These are phyloP conservation scores for Jacana jacana DNA, from an alignment of 2,113 vertebrate genomes.

Conservation along the genomic window DNA sequence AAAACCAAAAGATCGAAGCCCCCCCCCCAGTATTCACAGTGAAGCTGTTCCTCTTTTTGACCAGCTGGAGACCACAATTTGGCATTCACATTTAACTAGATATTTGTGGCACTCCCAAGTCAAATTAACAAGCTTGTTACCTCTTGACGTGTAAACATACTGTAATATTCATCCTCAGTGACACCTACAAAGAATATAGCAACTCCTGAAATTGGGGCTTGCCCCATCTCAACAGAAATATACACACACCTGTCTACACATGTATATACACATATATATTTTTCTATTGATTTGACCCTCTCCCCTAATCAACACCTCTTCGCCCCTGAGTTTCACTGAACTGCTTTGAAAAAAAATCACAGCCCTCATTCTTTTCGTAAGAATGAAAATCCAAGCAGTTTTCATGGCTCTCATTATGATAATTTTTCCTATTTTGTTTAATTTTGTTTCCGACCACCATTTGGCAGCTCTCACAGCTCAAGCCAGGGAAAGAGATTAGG, in stretches of 20 bases:
- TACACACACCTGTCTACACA: background rate
- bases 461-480: background rate
- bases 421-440: background rate
- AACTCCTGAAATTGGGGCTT: background rate
- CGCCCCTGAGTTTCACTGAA: background rate
- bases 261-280: accelerated
- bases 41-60: background rate
- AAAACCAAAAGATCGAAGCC: background rate
- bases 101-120: background rate
- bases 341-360: background rate
- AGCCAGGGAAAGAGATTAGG: background rate
- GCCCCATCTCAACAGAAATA: background rate
- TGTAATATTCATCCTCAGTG: background rate
- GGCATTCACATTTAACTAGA: background rate
- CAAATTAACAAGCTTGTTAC: background rate
- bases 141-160: background rate
- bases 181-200: background rate
- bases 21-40: background rate
- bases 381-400: background rate
- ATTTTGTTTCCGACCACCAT: background rate
- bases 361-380: background rate
- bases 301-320: background rate
- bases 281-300: background rate
- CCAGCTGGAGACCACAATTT: background rate
- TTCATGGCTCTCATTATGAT: background rate